Percentiles rank a stretch among this genome's conserved stretches.
phyloP scores from a whole-genome alignment of 2,888 invertebrate species.

The Leucoma salicis region DNA sequence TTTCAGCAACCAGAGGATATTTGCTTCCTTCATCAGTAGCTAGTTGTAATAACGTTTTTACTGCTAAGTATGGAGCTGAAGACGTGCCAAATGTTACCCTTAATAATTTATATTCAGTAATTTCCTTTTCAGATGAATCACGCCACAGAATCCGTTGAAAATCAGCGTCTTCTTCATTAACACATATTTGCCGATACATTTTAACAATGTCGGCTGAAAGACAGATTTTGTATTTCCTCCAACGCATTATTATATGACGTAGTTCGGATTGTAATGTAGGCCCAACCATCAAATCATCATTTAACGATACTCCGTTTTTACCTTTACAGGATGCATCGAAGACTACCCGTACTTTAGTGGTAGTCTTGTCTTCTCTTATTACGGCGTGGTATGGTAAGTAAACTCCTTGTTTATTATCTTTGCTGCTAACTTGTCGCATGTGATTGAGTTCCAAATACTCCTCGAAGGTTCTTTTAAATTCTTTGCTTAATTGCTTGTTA shows the following conservation, averaged over 20 bases:
- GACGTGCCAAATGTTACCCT: constrained; percentile 13
- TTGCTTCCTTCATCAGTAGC: constrained; percentile 4
- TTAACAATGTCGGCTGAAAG: constrained; percentile 8
- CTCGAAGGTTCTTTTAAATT: constrained; percentile 20
- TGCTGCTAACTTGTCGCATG: constrained; percentile 24
- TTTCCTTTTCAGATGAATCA: background rate
- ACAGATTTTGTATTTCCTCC: background rate
- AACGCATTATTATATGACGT: background rate
- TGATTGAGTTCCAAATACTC: constrained; percentile 26
- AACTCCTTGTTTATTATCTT: constrained; percentile 14
- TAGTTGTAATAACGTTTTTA: constrained; percentile 4
- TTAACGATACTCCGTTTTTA: constrained; percentile 8
- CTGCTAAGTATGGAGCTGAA: constrained; percentile 9
- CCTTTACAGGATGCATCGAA: constrained; percentile 16
- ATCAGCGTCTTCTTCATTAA: constrained; percentile 5
- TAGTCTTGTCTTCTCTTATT: constrained; percentile 26
- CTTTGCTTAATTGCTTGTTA: constrained; percentile 9
- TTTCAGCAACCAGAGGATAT: constrained; percentile 2
- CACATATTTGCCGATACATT: constrained; percentile 15
- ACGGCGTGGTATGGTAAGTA: constrained; percentile 40
- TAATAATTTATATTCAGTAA: background rate
- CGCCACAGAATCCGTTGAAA: constrained; percentile 11
- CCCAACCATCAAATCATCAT: constrained; percentile 11
- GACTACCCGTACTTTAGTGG: constrained; percentile 26
- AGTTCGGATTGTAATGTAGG: constrained; percentile 19